phyloP scores from a whole-genome alignment of 2,888 invertebrate species.

The Eudemis profundana region DNA sequence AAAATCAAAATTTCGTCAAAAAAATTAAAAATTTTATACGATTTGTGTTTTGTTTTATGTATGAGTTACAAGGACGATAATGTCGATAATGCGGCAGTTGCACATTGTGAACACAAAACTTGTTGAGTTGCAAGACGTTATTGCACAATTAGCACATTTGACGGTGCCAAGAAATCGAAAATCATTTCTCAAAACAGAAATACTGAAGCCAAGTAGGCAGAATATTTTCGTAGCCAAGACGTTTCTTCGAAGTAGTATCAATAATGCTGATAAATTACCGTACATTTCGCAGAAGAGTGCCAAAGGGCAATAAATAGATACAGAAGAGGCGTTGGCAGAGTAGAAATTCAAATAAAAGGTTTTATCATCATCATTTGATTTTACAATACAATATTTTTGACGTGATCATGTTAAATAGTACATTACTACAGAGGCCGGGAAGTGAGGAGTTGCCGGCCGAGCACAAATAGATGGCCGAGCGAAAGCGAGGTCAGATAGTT shows the following conservation, averaged over 20 bases:
- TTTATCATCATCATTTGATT: no score
- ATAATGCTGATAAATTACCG: conserved; percentile 8
- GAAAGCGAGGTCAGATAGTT: no score
- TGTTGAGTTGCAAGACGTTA: background rate
- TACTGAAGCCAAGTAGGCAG: background rate
- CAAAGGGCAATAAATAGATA: conserved; percentile 8
- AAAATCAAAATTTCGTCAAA: no score
- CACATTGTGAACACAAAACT: background rate
- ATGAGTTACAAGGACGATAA: no score
- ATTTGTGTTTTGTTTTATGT: no score
- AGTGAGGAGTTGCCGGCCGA: no score
- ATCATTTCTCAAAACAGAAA: conserved; percentile 10
- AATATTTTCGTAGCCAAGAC: background rate
- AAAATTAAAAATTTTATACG: no score
- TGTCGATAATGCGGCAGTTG: background rate
- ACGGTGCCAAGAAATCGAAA: conserved; percentile 9
- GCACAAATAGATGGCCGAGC: no score
- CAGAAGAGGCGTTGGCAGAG: background rate
- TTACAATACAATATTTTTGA: no score
- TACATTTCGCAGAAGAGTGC: conserved; percentile 8
- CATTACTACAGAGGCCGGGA: no score
- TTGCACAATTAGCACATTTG: background rate
- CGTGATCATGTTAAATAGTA: no score
- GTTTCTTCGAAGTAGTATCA: conserved; percentile 13
- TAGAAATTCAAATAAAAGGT: conserved; percentile 8